Evolutionary conservation across 2,113 vertebrate genomes (phyloP).

Genomic region (Larimichthys crocea): DNA sequence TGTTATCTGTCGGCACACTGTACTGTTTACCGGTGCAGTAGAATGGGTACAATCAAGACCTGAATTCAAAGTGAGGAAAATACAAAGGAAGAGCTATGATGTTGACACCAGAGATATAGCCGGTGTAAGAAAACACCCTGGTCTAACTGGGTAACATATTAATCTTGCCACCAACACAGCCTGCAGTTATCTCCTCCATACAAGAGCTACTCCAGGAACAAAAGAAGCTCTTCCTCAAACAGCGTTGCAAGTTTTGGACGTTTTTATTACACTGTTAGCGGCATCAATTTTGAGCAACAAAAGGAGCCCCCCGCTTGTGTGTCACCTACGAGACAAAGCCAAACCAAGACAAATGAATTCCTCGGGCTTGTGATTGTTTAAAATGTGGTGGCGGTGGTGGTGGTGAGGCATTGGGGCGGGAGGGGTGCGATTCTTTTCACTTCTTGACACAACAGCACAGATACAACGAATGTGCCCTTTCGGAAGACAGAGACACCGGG

Average conservation of each 20-base stretch:
- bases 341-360: conserved; percentile 84
- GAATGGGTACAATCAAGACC: conserved; percentile 41
- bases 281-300: conserved; percentile 80
- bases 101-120: conserved; percentile 73
- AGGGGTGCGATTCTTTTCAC: conserved; percentile 62
- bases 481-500: conserved; percentile 60
- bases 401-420: background rate
- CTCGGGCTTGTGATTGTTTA: conserved; percentile 69
- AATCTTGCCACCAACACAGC: conserved; percentile 73
- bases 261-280: conserved; percentile 82
- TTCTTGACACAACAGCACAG: conserved; percentile 72
- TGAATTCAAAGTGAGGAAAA: conserved; percentile 34
- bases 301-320: conserved; percentile 67
- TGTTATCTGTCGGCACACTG: conserved; percentile 31
- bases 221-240: conserved; percentile 74
- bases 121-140: conserved; percentile 51
- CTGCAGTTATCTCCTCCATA: conserved; percentile 74
- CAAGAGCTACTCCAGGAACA: conserved; percentile 68
- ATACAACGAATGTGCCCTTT: conserved; percentile 80
- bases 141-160: conserved; percentile 68
- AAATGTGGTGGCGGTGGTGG: conserved; percentile 34
- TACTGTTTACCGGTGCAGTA: conserved; percentile 62
- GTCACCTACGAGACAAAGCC: conserved; percentile 81
- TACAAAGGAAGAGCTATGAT: conserved; percentile 63
- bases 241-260: conserved; percentile 64